Conservation (phyloP, 2,888 invertebrate genomes). For the Tridacna gigas region DNA sequence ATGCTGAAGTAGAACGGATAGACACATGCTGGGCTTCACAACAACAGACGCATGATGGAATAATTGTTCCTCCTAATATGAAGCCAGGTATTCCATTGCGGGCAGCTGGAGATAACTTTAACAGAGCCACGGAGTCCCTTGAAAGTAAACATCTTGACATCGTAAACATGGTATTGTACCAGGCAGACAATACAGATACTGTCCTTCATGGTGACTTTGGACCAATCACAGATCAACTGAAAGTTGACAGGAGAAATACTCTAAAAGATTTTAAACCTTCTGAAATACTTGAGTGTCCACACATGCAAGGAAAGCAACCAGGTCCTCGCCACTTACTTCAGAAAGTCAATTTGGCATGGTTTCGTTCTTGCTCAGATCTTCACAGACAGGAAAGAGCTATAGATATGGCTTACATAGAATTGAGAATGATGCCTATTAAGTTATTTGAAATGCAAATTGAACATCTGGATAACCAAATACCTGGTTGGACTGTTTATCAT, state of each 20-base stretch:
- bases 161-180: too few relatives aligned
- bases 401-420: too few relatives aligned
- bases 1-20: conserved; percentile 30
- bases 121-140: conserved; percentile 36
- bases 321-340: too few relatives aligned
- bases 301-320: too few relatives aligned
- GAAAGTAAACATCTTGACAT: conserved; percentile 26
- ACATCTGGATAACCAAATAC: too few relatives aligned
- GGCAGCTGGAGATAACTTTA: conserved; percentile 39
- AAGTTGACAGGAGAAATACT: not conserved
- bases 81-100: conserved; percentile 19
- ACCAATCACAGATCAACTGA: not conserved
- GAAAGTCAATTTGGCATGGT: too few relatives aligned
- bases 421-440: too few relatives aligned
- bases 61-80: conserved; percentile 34
- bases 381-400: too few relatives aligned
- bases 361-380: too few relatives aligned
- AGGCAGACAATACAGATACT: not conserved
- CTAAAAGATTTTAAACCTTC: not conserved
- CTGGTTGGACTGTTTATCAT: too few relatives aligned
- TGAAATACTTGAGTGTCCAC: conserved; percentile 8
- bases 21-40: conserved; percentile 35
- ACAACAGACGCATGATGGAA: not conserved
- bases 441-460: too few relatives aligned
- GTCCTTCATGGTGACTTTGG: conserved; percentile 14